Conservation (phyloP, 2,888 invertebrate species). For the Yponomeuta sedellus region DNA sequence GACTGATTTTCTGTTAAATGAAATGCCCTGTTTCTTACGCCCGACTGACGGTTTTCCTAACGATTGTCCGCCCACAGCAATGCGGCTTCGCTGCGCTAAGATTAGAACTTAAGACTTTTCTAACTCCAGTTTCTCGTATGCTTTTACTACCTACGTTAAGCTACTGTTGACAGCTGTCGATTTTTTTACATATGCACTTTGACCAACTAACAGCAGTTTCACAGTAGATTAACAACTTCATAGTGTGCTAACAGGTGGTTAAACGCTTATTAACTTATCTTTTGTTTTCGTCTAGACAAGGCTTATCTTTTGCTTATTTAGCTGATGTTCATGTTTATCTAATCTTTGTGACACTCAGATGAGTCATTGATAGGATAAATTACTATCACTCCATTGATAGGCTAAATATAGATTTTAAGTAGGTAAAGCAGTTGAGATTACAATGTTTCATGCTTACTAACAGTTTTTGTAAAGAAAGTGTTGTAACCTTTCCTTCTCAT, state of each 20-base stretch:
- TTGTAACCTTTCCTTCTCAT: no score
- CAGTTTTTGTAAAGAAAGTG: no score
- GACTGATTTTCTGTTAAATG: slow-evolving; percentile 19
- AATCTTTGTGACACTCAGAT: background rate
- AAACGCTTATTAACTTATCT: background rate
- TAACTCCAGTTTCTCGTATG: no score
- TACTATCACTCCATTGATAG: background rate
- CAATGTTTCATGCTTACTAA: no score
- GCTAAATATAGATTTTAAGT: background rate
- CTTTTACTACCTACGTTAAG: no score
- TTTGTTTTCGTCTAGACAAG: background rate
- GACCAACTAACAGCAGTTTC: no score
- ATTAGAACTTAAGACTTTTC: background rate
- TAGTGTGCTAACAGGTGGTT: background rate
- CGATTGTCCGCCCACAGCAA: background rate
- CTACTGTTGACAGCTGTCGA: no score
- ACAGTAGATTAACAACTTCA: no score
- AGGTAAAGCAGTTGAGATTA: no score
- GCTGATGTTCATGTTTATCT: background rate
- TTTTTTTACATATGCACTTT: no score
- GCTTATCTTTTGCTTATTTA: background rate
- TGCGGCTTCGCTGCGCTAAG: background rate
- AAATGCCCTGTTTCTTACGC: background rate
- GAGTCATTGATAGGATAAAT: background rate
- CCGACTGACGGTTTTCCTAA: background rate